Conservation (phyloP, 1,140 invertebrate species). For the Cydia splendana region DNA sequence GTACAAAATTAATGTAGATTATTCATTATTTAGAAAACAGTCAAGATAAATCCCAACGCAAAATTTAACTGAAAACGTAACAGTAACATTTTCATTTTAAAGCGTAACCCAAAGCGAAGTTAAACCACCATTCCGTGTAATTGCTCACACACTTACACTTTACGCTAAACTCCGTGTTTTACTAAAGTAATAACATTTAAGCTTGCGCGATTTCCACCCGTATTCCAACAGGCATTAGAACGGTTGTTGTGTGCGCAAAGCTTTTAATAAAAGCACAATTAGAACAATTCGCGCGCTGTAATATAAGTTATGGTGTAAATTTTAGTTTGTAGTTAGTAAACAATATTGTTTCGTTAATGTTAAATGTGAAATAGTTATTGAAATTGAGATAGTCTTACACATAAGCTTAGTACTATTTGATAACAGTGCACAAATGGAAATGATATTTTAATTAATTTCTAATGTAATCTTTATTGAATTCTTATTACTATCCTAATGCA, state of each 20-base stretch:
- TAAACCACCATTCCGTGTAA: not conserved
- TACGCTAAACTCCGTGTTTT: not conserved
- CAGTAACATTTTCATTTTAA: too few relatives aligned
- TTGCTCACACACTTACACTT: slow-evolving; percentile 15
- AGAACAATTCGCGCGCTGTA: not conserved
- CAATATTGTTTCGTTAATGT: not conserved
- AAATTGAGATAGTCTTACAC: too few relatives aligned
- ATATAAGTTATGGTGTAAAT: not conserved
- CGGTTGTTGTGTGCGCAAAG: not conserved
- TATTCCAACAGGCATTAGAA: not conserved
- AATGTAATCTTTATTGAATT: too few relatives aligned
- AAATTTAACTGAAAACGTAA: too few relatives aligned
- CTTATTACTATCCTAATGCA: too few relatives aligned
- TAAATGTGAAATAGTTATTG: too few relatives aligned
- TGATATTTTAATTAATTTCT: too few relatives aligned
- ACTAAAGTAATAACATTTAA: slow-evolving; percentile 11
- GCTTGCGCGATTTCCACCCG: not conserved
- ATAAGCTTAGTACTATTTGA: too few relatives aligned
- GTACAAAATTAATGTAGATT: too few relatives aligned
- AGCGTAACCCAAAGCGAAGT: not conserved
- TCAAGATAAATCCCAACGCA: too few relatives aligned
- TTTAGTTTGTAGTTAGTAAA: slow-evolving; percentile 4
- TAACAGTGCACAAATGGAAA: too few relatives aligned
- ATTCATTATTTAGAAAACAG: too few relatives aligned
- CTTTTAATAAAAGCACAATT: slow-evolving; percentile 5